These are phyloP conservation scores for Colinus virginianus DNA, from an alignment of 2,113 vertebrate species.

Conservation along the genomic window DNA sequence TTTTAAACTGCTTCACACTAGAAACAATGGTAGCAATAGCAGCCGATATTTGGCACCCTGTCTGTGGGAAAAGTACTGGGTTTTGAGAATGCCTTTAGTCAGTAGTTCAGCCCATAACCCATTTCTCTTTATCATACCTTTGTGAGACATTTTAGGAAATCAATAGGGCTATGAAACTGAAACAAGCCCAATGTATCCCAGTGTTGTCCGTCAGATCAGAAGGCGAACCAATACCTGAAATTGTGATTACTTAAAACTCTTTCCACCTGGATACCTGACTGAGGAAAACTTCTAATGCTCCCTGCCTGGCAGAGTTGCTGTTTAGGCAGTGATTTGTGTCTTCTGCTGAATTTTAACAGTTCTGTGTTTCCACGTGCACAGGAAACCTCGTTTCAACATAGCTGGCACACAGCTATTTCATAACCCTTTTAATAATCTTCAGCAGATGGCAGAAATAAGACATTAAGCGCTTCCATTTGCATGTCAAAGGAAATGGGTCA, in stretches of 20 bases:
- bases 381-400: constrained; percentile 35
- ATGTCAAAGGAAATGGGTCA: constrained; percentile 61
- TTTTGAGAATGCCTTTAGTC: neutral
- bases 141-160: neutral
- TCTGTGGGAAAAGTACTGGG: neutral
- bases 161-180: neutral
- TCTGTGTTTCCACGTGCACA: neutral
- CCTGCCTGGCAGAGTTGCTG: neutral
- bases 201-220: neutral
- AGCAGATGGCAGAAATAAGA: neutral
- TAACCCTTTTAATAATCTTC: constrained; percentile 40
- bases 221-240: neutral
- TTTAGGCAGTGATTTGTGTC: constrained; percentile 6
- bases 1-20: neutral
- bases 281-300: neutral
- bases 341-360: neutral
- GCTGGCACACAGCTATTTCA: constrained; percentile 40
- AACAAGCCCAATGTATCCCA: neutral
- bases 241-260: neutral
- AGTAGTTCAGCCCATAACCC: neutral
- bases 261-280: neutral
- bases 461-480: neutral
- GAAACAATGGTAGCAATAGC: neutral
- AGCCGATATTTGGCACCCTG: neutral
- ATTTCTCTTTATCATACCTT: neutral